Percentiles rank a stretch among this genome's conserved stretches.
These are phyloP conservation scores for Amiota communis DNA, from an alignment of 2,888 invertebrate genomes.

Conservation along the genomic window DNA sequence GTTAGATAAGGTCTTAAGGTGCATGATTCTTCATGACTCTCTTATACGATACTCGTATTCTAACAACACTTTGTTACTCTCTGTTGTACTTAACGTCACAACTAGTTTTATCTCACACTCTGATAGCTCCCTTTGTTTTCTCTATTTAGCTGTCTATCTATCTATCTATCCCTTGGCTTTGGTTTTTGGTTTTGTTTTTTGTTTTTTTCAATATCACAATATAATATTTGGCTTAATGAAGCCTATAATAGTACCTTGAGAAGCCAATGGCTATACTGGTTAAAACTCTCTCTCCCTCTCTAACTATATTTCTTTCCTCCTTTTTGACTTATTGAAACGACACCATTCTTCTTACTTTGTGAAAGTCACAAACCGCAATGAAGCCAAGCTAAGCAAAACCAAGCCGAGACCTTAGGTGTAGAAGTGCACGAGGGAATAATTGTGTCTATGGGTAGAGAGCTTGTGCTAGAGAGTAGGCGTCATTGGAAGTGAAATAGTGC, in stretches of 20 bases:
- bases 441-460: background rate
- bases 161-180: conserved; percentile 38
- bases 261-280: too few relatives aligned
- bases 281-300: too few relatives aligned
- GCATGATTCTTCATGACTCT: background rate
- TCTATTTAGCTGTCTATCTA: conserved; percentile 35
- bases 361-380: conserved; percentile 34
- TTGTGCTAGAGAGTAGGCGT: conserved; percentile 54
- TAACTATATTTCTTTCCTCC: conserved; percentile 30
- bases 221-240: conserved; percentile 64
- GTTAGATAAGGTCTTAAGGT: background rate
- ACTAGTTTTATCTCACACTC: too few relatives aligned
- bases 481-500: background rate
- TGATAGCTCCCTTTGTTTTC: too few relatives aligned
- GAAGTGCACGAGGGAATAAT: too few relatives aligned
- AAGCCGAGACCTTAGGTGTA: too few relatives aligned
- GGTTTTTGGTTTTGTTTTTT: conserved; percentile 40
- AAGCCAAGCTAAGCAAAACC: background rate
- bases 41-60: conserved; percentile 32
- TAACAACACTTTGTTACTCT: background rate
- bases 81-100: too few relatives aligned
- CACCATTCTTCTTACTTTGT: conserved; percentile 36
- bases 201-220: conserved; percentile 44
- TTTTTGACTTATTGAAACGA: conserved; percentile 50
- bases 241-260: conserved; percentile 56